Conservation (phyloP, 92 coral and sea anemone species). For the Phenganax marumi region DNA sequence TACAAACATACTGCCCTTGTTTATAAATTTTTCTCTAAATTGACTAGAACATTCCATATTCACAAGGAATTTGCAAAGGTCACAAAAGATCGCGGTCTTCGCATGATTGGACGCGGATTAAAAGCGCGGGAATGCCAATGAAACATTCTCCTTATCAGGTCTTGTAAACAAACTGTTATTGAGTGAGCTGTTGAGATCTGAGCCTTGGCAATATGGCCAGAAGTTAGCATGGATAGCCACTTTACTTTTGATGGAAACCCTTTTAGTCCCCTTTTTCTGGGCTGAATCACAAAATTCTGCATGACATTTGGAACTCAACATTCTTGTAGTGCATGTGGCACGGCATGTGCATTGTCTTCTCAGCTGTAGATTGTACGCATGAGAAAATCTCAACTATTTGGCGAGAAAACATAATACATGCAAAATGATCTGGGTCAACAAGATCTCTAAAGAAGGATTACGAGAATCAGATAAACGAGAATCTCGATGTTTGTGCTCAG, state of each 20-base stretch:
- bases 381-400: constrained; percentile 14
- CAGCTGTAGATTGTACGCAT: constrained; percentile 18
- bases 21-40: too few relatives aligned
- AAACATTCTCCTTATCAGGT: constrained; percentile 1
- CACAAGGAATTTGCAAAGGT: constrained; percentile 26
- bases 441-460: constrained; percentile 1
- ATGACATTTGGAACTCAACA: not conserved
- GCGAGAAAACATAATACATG: constrained; percentile 6
- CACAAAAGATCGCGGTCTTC: constrained; percentile 28
- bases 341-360: constrained; percentile 10
- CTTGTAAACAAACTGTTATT: constrained; percentile 25
- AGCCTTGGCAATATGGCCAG: not conserved
- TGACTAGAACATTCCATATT: constrained; percentile 14
- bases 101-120: constrained; percentile 15
- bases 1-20: too few relatives aligned
- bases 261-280: not conserved
- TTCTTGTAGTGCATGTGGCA: not conserved
- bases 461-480: too few relatives aligned
- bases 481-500: too few relatives aligned
- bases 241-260: not conserved
- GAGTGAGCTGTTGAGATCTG: not conserved
- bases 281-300: not conserved
- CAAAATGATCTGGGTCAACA: not conserved
- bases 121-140: constrained; percentile 37
- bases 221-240: not conserved